Conservation (phyloP, 2,113 vertebrate species). For the Sigmodon hispidus region DNA sequence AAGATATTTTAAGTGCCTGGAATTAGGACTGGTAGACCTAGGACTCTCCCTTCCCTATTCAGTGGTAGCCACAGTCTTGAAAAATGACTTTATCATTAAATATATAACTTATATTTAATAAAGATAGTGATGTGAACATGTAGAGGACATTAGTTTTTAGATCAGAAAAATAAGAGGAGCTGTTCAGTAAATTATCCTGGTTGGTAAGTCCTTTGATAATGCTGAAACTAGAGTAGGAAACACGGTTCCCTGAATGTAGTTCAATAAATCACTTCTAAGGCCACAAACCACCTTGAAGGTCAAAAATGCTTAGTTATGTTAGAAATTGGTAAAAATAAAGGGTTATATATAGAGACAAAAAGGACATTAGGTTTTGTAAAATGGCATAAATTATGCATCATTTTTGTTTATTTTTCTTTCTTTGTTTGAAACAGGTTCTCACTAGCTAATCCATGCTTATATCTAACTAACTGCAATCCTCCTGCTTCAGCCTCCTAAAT, state of each 20-base stretch:
- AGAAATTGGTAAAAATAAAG: neutral
- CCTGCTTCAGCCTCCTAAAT: neutral
- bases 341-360: neutral
- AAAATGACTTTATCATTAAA: neutral
- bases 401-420: neutral
- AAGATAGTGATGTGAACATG: neutral
- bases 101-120: neutral
- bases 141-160: neutral
- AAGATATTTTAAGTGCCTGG: neutral
- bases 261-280: neutral
- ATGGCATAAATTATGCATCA: neutral
- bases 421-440: neutral
- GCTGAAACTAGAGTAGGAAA: neutral
- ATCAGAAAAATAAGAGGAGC: neutral
- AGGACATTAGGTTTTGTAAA: neutral
- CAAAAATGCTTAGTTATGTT: neutral
- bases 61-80: neutral
- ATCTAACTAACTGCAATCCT: neutral
- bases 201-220: neutral
- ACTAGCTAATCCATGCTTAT: neutral
- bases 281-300: neutral
- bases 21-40: neutral
- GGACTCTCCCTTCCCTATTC: neutral
- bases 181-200: neutral
- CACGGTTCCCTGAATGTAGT: neutral